A percentile compares a stretch with the other conserved stretches of the same genome.
Evolutionary conservation across 2,113 vertebrate genomes (phyloP).

Genomic region (Pristiophorus japonicus): DNA sequence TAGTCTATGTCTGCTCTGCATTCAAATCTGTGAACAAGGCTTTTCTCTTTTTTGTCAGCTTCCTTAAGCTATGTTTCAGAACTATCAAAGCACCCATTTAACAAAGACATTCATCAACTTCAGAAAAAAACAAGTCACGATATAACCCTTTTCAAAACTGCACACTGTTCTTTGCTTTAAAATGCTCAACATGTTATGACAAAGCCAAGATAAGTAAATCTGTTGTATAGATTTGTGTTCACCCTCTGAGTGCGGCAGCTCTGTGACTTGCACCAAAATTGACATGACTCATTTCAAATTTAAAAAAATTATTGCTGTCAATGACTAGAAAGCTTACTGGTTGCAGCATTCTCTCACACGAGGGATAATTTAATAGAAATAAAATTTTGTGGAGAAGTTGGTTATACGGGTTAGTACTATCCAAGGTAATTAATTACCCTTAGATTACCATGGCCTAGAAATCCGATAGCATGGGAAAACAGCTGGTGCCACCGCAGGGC

Average conservation of each 20-base stretch:
- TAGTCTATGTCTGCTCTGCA: background rate
- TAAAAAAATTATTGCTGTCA: background rate
- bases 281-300: background rate
- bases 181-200: background rate
- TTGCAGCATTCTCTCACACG: background rate
- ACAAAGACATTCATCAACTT: slow-evolving; percentile 19
- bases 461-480: too few relatives aligned
- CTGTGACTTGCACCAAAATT: slow-evolving; percentile 1
- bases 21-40: background rate
- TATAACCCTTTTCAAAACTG: background rate
- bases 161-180: background rate
- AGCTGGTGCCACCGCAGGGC: too few relatives aligned
- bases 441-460: background rate
- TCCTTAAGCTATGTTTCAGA: background rate
- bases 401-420: background rate
- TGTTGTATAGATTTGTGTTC: background rate
- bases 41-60: slow-evolving; percentile 11
- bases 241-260: background rate
- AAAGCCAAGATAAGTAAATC: background rate
- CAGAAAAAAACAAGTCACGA: background rate
- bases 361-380: background rate
- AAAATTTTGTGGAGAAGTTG: background rate
- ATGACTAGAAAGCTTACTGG: background rate
- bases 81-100: slow-evolving; percentile 16
- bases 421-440: background rate